Base-by-base conservation (phyloP, 2,113 vertebrate genomes). In the Marmota monax region DNA sequence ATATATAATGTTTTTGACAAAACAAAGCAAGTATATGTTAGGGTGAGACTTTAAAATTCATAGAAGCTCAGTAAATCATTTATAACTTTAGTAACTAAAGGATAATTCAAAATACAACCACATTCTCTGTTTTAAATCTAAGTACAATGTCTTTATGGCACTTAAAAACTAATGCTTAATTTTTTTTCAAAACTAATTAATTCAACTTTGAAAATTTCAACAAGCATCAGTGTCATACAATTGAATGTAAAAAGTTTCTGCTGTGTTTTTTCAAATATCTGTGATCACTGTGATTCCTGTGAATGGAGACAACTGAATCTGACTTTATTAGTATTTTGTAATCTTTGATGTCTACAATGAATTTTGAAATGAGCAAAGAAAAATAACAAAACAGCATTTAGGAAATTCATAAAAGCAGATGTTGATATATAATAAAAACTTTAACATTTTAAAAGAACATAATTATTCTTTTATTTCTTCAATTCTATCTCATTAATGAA, bases 371-470 rank as follows among this genome's bases (percentile, higher is more conserved):
- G 20, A 74, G 14, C 27, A 72, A 37, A 85, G 51, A 73, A 82
- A 72, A 7, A 76, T 83, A 42, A 37, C 8, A 37, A 29, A 85
- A 37, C 4, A 17, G 23, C 17, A 53, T 69, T 73, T 53, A 53
- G 51, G 29, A 94, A 58, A 11, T 73, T 9, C 37, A 25, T 23
- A 58, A 58, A 84, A 80, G 69, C 23, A 82, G 27, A 90, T 94
- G n/a, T 53, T 90, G 70, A 48, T 63, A 76, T 65, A 37, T 67
- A 32, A 84, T 73, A 29, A 73, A 92, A 84, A 78, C 10, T 45
- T 84, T 76, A 92, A 42, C 42, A 85, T 42, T 77, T 96, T 61
- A 78, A 90, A 69, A 83, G 2, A 89, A 82, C 84, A 39, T 58
- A 67, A 78, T 88, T 77, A 53, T 51, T 82, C 42, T 2, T 89